Percentiles rank a stretch among this genome's conserved stretches.
phyloP scores from a whole-genome alignment of 2,888 invertebrate species.

The Polydrusus tereticollis region DNA sequence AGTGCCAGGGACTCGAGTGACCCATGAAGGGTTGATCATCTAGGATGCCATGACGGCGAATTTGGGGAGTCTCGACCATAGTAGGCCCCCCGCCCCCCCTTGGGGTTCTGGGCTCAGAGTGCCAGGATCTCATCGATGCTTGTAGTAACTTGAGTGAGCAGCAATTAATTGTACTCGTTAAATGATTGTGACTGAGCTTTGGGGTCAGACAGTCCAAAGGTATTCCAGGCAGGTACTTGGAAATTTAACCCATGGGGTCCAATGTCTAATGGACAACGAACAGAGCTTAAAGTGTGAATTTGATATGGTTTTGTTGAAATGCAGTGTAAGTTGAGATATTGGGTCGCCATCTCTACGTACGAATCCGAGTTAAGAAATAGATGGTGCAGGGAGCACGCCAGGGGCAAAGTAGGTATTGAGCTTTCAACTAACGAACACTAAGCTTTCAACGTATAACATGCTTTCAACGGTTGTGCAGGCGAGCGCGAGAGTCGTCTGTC shows the following conservation, averaged over 20 bases:
- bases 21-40: neutral
- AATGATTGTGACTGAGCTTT: neutral
- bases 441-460: too few species aligned
- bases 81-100: neutral
- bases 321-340: neutral
- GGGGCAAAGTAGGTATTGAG: too few species aligned
- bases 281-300: neutral
- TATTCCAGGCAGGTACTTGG: neutral
- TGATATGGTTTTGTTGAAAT: neutral
- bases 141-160: neutral
- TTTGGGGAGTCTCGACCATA: neutral
- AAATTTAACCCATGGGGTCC: conserved; percentile 18
- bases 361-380: too few species aligned
- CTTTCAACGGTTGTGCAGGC: too few species aligned
- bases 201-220: neutral
- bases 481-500: too few species aligned
- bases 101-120: conserved; percentile 2
- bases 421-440: too few species aligned
- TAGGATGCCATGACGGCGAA: neutral
- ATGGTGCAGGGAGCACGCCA: too few species aligned
- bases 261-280: conserved; percentile 25
- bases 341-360: neutral
- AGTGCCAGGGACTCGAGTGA: neutral
- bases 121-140: neutral
- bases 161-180: neutral